A percentile compares a stretch with the other conserved stretches of the same genome.
Conservation (phyloP, 1,140 invertebrate species). For the Spodoptera litura region DNA sequence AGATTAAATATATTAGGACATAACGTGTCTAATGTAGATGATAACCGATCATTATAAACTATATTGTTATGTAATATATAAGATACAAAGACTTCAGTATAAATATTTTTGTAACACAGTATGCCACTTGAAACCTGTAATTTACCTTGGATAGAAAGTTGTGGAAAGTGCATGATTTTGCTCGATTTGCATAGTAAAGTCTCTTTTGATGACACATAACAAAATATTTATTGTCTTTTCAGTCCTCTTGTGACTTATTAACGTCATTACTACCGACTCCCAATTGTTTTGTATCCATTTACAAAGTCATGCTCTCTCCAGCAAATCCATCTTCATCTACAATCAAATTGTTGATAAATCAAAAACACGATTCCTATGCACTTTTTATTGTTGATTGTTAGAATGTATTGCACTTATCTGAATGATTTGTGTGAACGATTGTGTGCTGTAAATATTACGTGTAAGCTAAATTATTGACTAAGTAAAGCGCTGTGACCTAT, state of each 20-base stretch:
- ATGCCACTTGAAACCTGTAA: constrained; percentile 57
- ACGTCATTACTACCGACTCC: neutral
- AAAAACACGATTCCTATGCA: constrained; percentile 62
- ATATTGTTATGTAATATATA: constrained; percentile 80
- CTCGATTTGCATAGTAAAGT: no score
- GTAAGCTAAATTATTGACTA: constrained; percentile 61
- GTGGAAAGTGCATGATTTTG: constrained; percentile 47
- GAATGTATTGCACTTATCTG: constrained; percentile 72
- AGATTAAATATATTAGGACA: constrained; percentile 62
- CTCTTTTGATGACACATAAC: no score
- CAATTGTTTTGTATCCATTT: neutral
- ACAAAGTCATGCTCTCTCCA: neutral
- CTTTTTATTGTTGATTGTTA: constrained; percentile 73
- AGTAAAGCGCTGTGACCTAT: constrained; percentile 75
- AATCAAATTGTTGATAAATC: constrained; percentile 50
- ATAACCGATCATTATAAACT: constrained; percentile 80
- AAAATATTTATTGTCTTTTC: no score
- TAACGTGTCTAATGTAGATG: constrained; percentile 67
- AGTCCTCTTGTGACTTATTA: no score
- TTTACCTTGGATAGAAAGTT: constrained; percentile 5
- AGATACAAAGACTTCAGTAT: constrained; percentile 79
- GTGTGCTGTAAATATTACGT: constrained; percentile 73
- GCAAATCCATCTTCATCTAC: neutral
- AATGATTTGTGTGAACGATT: constrained; percentile 64
- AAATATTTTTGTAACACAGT: constrained; percentile 81